Base-by-base conservation (phyloP, 2,888 invertebrate species). In the Metellina segmentata region DNA sequence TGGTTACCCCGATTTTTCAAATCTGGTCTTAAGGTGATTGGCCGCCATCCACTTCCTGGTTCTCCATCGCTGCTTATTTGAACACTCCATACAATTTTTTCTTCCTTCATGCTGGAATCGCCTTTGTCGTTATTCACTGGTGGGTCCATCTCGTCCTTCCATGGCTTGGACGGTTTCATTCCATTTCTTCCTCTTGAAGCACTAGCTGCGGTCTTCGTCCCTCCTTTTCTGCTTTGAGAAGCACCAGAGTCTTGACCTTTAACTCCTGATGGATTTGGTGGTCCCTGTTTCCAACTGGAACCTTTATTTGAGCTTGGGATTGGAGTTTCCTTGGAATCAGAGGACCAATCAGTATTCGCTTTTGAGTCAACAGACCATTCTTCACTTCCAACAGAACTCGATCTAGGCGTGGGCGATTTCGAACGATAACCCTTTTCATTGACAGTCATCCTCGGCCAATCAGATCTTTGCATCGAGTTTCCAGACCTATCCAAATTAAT, bases 21-120 rank as follows among this genome's bases (percentile, higher is more conserved):
- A 48, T 81, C 49, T 0, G 92, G 92, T 7, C 92, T 75, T 19
- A 92, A 48, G 7, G 92, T 92, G 6, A 92, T 78, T 9, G 92
- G 92, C 19, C 89, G 61, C 92, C 92, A 92, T 13, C 92, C 92
- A n/a, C 78, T 92, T 61, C 34, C 78, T 48, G 86, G 77, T 49
- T 86, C 81, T 61, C 92, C 92, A 82, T 92, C 81, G 49, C 82
- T 82, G n/a, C 78, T 81, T 52, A 92, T 86, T 53, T 92, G 92
- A 61, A 82, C 49, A 72, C 92, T 92, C 92, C 92, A 92, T 0
- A 85, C 51, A 51, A 92, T 92, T 71, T 92, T 89, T 51, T 90
- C 81, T 75, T 90, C 90, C 34, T 87, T 83, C 78, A 72, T 91
- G 11, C n/a, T 79, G n/a, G 72, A 6, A 51, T 72, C 83, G 2